A percentile compares a stretch with the other conserved stretches of the same genome.
Conservation (phyloP, 2,797 vertebrate genomes). For the Anabacerthia variegaticeps region DNA sequence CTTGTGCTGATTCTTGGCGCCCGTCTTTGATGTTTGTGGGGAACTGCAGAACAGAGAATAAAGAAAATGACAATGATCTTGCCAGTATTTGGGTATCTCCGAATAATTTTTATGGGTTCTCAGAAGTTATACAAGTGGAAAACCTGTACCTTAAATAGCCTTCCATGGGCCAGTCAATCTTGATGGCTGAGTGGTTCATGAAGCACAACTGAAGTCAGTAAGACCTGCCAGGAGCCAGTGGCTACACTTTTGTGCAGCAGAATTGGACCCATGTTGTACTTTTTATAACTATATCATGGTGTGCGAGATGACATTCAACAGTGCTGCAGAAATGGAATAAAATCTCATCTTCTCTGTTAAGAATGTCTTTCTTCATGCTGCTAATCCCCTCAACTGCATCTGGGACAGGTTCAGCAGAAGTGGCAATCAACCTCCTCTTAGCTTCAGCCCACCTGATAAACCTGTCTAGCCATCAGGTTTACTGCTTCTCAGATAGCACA, state of each 20-base stretch:
- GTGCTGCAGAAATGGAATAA: not conserved
- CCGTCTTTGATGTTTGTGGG: not conserved
- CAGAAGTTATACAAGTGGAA: not conserved
- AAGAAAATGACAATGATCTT: not conserved
- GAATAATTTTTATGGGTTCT: not conserved
- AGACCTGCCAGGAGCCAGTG: not conserved
- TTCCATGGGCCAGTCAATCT: not conserved
- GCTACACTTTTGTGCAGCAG: not conserved
- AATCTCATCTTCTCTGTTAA: not conserved
- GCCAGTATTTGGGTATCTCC: not conserved
- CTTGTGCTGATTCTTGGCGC: not conserved
- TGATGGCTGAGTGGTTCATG: not conserved
- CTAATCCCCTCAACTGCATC: not conserved
- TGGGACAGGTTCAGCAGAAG: not conserved
- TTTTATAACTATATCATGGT: not conserved
- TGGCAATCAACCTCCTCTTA: not conserved
- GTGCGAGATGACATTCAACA: not conserved
- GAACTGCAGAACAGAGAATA: not conserved
- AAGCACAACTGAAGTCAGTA: not conserved
- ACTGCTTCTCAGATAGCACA: not conserved
- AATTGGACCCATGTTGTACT: not conserved
- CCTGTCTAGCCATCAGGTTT: not conserved
- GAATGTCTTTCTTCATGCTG: not conserved
- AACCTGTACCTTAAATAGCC: not conserved
- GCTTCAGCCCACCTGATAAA: not conserved